These are phyloP conservation scores for Cavia aperea DNA, from an alignment of 2,113 vertebrate species.

Conservation along the genomic window DNA sequence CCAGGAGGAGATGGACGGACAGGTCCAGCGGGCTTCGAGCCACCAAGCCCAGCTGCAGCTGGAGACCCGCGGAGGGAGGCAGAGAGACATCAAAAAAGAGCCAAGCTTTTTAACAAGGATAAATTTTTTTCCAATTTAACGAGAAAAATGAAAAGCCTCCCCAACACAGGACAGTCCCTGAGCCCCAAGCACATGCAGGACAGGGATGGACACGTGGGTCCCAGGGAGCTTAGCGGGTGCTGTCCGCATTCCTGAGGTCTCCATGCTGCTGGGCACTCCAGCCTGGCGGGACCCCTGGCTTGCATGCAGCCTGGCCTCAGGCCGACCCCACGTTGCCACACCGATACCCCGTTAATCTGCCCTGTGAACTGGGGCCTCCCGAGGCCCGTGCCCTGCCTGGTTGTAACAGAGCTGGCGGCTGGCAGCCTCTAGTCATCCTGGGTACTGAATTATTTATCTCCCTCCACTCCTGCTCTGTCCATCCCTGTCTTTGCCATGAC, in stretches of 20 bases:
- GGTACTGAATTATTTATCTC: constrained; percentile 77
- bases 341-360: background rate
- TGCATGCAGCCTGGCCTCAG: background rate
- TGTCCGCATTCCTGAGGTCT: accelerated
- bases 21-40: background rate
- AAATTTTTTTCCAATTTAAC: background rate
- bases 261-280: accelerated
- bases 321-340: background rate
- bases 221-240: background rate
- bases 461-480: constrained; percentile 60
- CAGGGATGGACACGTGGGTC: accelerated
- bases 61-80: background rate
- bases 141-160: background rate
- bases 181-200: background rate
- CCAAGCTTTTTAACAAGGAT: background rate
- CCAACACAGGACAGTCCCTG: background rate
- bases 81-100: background rate
- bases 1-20: background rate
- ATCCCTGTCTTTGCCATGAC: constrained; percentile 72
- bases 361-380: constrained; percentile 1
- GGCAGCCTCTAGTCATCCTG: constrained; percentile 74
- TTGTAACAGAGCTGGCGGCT: constrained; percentile 70
- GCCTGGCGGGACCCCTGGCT: background rate
- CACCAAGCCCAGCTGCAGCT: background rate
- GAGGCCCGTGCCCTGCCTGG: constrained; percentile 42